Percentiles rank a stretch among this genome's conserved stretches.
Evolutionary conservation across 37 sponge, comb jelly and placozoan genomes (phyloP).

Genomic region (Agelas oroides): DNA sequence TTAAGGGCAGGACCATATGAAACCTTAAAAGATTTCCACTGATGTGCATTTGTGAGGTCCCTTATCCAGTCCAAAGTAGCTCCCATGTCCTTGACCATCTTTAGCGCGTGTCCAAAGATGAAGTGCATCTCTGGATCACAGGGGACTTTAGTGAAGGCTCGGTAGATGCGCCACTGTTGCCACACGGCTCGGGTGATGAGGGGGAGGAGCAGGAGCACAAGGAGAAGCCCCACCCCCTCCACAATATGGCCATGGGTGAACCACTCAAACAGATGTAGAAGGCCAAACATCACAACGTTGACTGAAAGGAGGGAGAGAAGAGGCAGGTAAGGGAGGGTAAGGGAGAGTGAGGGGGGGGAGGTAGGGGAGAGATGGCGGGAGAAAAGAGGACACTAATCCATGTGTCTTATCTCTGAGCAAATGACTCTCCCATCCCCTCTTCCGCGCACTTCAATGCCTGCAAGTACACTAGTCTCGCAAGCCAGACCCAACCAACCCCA

Average conservation of each 20-base stretch:
- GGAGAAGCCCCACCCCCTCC: conserved; percentile 8
- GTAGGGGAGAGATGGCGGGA: too few relatives aligned
- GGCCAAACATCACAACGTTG: too few relatives aligned
- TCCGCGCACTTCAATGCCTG: too few relatives aligned
- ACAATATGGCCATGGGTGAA: neutral
- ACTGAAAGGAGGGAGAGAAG: too few relatives aligned
- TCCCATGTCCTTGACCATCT: conserved; percentile 43
- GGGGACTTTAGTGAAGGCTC: conserved; percentile 37
- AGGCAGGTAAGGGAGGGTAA: too few relatives aligned
- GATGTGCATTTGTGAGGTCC: neutral
- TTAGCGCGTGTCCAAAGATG: conserved; percentile 55
- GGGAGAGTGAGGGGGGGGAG: too few relatives aligned
- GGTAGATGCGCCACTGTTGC: conserved; percentile 26
- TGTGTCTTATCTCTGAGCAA: too few relatives aligned
- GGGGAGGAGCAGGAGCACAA: conserved; percentile 29
- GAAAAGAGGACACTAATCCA: too few relatives aligned
- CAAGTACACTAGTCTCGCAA: too few relatives aligned
- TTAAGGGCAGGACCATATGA: conserved; percentile 16
- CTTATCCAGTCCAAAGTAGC: conserved; percentile 22
- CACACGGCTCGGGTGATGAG: neutral
- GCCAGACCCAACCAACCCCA: too few relatives aligned
- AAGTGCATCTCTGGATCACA: conserved; percentile 34
- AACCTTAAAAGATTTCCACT: conserved; percentile 32
- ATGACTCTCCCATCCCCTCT: too few relatives aligned
- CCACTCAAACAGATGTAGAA: too few relatives aligned